Percentiles rank a stretch among this genome's conserved stretches.
These are phyloP conservation scores for Centropus bengalensis DNA, from an alignment of 2,113 vertebrate genomes.

Conservation along the genomic window DNA sequence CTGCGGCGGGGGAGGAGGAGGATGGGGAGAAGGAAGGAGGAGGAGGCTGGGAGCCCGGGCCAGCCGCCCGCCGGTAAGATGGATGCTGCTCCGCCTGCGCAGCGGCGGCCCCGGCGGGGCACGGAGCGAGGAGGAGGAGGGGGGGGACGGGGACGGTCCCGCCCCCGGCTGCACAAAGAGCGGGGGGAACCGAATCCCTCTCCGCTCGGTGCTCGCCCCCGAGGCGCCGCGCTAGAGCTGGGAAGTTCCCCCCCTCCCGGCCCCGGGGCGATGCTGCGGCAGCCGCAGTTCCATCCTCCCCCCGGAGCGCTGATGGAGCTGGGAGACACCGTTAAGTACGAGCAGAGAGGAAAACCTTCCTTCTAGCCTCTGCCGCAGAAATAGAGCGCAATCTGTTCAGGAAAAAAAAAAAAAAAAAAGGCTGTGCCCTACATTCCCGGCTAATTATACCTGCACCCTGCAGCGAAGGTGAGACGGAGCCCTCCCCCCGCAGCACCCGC, in stretches of 20 bases:
- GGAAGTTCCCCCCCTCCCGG: too few relatives aligned
- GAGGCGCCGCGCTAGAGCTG: too few relatives aligned
- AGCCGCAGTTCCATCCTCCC: not conserved
- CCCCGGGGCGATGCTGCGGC: not conserved
- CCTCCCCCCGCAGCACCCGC: not conserved
- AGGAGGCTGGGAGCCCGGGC: not conserved
- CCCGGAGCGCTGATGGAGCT: too few relatives aligned
- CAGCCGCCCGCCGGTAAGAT: conserved; percentile 61
- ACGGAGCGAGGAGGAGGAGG: too few relatives aligned
- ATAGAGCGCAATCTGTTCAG: fast-evolving
- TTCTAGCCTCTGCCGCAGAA: not conserved
- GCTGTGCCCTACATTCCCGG: conserved; percentile 11
- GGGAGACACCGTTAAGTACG: fast-evolving
- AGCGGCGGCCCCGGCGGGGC: too few relatives aligned
- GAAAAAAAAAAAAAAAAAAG: not conserved
- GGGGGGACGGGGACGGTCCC: too few relatives aligned
- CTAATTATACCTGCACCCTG: not conserved
- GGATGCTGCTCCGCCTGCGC: conserved; percentile 70
- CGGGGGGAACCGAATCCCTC: too few relatives aligned
- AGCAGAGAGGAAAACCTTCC: not conserved
- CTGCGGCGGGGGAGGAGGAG: conserved; percentile 27
- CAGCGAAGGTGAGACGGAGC: not conserved
- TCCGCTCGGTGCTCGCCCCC: too few relatives aligned
- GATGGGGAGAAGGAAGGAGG: not conserved
- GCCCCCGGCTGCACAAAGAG: too few relatives aligned